A percentile compares a stretch with the other conserved stretches of the same genome.
Conservation (phyloP, 2,888 invertebrate genomes). For the Copidosoma aretas region DNA sequence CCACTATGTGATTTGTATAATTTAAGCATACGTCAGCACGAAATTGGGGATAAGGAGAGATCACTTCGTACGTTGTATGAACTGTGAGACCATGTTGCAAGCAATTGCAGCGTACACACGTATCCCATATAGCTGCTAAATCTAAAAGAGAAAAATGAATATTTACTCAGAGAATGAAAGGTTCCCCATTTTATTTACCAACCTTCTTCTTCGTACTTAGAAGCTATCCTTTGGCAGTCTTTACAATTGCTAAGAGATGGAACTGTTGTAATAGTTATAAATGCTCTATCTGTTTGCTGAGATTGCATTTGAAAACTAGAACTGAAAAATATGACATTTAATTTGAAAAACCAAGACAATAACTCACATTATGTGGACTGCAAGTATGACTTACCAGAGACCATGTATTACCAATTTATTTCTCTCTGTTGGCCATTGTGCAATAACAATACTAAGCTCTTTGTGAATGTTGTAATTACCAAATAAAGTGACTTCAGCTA, state of each 20-base stretch:
- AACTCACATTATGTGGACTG: no score
- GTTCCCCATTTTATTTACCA: conserved; percentile 3
- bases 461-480: conserved; percentile 64
- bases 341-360: no score
- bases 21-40: conserved; percentile 74
- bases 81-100: conserved; percentile 89
- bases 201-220: conserved; percentile 65
- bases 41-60: conserved; percentile 83
- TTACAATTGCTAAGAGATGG: conserved; percentile 71
- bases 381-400: conserved; percentile 65
- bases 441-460: conserved; percentile 70
- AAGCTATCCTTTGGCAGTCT: conserved; percentile 66
- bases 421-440: conserved; percentile 75
- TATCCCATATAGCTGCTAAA: conserved; percentile 65
- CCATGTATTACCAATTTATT: conserved; percentile 74
- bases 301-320: conserved; percentile 52
- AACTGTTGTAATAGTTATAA: conserved; percentile 72
- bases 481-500: conserved; percentile 69
- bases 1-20: conserved; percentile 76
- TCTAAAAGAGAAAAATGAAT: conserved; percentile 54
- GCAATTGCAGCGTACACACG: conserved; percentile 75
- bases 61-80: conserved; percentile 89
- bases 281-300: conserved; percentile 65
- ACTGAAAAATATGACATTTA: conserved; percentile 39
- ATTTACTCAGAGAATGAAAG: background rate